phyloP scores from a whole-genome alignment of 2,797 vertebrate genomes.

The Argyrosomus regius region DNA sequence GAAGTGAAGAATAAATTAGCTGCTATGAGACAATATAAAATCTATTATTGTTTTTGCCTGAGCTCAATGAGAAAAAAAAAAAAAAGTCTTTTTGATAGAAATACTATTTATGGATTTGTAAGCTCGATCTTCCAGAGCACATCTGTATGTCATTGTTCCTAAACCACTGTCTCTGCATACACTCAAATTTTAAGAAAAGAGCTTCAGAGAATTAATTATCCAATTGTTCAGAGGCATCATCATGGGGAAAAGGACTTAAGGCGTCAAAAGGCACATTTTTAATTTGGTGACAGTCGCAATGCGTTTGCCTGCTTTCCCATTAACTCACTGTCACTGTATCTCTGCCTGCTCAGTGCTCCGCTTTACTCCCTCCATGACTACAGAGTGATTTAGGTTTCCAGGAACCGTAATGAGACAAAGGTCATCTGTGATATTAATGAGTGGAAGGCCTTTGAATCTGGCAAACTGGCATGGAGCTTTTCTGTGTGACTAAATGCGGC shows the following conservation, averaged over 20 bases:
- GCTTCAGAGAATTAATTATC: slow-evolving; percentile 68
- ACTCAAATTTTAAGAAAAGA: slow-evolving; percentile 61
- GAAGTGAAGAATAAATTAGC: slow-evolving; percentile 30
- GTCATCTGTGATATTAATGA: slow-evolving; percentile 71
- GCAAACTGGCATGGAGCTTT: slow-evolving; percentile 54
- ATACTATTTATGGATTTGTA: slow-evolving; percentile 63
- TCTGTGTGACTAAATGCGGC: slow-evolving; percentile 54
- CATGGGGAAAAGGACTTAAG: slow-evolving; percentile 54
- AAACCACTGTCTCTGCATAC: slow-evolving; percentile 74
- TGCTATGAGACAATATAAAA: slow-evolving; percentile 36
- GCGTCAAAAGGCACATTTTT: slow-evolving; percentile 59
- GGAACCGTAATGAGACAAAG: slow-evolving; percentile 65
- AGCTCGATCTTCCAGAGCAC: slow-evolving; percentile 54
- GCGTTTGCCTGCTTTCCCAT: slow-evolving; percentile 48
- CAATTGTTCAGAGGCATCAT: slow-evolving; percentile 58
- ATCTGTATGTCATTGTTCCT: slow-evolving; percentile 71
- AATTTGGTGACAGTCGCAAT: slow-evolving; percentile 59
- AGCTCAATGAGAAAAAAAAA: slow-evolving; percentile 43
- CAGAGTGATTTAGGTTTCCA: slow-evolving; percentile 53
- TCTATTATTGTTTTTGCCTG: slow-evolving; percentile 49
- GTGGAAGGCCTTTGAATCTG: slow-evolving; percentile 66
- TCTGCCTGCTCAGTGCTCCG: slow-evolving; percentile 29
- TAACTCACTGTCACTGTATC: slow-evolving; percentile 27
- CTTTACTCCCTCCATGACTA: slow-evolving; percentile 45
- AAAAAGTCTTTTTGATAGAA: slow-evolving; percentile 50